A percentile compares a stretch with the other conserved stretches of the same genome.
Evolutionary conservation across 2,113 vertebrate species (phyloP).

Genomic region (Platanista minor): DNA sequence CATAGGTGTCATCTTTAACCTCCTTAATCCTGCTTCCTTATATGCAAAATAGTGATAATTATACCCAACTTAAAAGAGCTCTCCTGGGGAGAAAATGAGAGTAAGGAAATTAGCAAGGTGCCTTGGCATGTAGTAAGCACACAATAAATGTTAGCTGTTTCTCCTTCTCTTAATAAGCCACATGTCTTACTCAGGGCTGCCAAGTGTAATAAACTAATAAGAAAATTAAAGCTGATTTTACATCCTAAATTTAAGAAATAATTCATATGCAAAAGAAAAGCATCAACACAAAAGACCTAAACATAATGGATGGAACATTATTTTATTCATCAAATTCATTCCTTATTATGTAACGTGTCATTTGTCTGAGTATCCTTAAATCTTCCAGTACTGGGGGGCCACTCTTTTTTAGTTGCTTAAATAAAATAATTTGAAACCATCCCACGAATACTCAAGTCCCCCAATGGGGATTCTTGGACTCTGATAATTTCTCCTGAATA

Average conservation of each 20-base stretch:
- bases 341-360: neutral
- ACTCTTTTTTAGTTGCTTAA: neutral
- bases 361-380: neutral
- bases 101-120: neutral
- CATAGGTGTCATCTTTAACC: neutral
- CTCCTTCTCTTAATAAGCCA: neutral
- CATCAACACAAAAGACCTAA: neutral
- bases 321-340: slow-evolving; percentile 23
- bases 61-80: neutral
- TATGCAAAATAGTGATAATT: slow-evolving; percentile 23
- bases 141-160: neutral
- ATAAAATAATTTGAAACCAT: neutral
- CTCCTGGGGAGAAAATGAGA: neutral
- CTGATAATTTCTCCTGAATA: neutral
- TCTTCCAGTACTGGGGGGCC: neutral
- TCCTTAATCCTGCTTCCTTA: neutral
- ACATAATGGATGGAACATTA: neutral
- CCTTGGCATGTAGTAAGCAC: neutral
- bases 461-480: neutral
- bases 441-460: neutral
- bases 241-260: slow-evolving; percentile 33
- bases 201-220: neutral
- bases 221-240: neutral
- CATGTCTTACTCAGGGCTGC: neutral
- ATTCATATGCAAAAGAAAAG: neutral